Base-by-base conservation (phyloP, 1,140 invertebrate species). In the Drosophila pectinifera region DNA sequence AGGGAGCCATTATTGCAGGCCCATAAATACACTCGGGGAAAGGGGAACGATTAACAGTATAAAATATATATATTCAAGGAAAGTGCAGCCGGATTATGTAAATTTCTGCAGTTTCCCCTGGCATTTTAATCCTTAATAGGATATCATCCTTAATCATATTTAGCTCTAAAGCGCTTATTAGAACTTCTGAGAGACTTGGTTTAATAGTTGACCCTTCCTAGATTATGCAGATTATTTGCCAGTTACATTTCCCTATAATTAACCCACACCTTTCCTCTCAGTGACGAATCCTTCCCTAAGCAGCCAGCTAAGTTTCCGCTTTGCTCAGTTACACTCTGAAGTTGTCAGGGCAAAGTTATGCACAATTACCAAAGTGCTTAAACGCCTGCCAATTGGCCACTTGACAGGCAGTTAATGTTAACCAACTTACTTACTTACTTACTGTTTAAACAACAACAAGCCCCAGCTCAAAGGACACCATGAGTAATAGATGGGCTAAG, bases 371-470 rank as follows among this genome's bases (percentile, higher is more conserved):
- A 63, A 62, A 69, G 68, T 85, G 67, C 72, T 64, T 57, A 78
- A 81, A 55, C 53, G 79, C 53, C 38, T 45, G 74, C 51, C 65
- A 73, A 81, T 73, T 77, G 67, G 45, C 72, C 78, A 82, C 69
- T 88, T 85, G 82, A 67, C 83, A 70, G 72, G 38, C 54, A 67
- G 57, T 85, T 78, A 85, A 70, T 70, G 57, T 64, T 67, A 59
- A 41, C 49, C 61, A 56, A 80, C 62, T 65, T 22, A 53, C 31
- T 65, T 48, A 22, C 62, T 65, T 22, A 53, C 31, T 65, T 28
- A 22, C 45, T 68, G 64, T 86, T 84, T 81, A 86, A 81, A 63
- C 70, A 59, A 54, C 42, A 49, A 48, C 7, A 28, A n/a, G 2
- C 2, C 16, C 46, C 26, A 20, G 1, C 0, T 16, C 18, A 18